Evolutionary conservation across 1,140 invertebrate species (phyloP).

Genomic region (Drosophila pachea): DNA sequence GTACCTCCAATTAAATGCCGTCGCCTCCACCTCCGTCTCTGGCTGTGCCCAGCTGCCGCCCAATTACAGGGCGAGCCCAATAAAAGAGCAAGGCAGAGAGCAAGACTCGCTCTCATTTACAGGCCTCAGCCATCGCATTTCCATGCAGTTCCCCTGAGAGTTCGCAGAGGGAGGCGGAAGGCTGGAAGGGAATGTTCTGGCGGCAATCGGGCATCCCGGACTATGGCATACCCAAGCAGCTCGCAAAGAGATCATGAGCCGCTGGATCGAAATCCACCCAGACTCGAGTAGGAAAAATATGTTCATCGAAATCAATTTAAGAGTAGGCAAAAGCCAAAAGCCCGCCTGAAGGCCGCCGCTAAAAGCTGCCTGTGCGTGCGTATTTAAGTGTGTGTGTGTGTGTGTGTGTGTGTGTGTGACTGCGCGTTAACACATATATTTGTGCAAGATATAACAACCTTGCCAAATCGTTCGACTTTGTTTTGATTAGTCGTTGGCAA

Average conservation of each 20-base stretch:
- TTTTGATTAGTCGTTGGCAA: slow-evolving; percentile 52
- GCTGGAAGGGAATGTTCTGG: too few relatives aligned
- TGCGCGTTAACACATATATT: slow-evolving; percentile 60
- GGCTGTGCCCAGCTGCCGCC: too few relatives aligned
- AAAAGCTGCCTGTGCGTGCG: neutral
- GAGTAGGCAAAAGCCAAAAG: slow-evolving; percentile 18
- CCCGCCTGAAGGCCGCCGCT: slow-evolving; percentile 18
- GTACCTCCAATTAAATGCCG: neutral
- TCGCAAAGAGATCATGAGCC: slow-evolving; percentile 5
- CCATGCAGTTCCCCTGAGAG: too few relatives aligned
- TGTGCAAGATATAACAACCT: slow-evolving; percentile 75
- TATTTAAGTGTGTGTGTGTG: neutral
- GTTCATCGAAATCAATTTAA: slow-evolving; percentile 36
- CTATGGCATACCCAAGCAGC: too few relatives aligned
- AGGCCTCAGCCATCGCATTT: too few relatives aligned
- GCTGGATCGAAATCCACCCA: neutral
- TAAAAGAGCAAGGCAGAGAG: too few relatives aligned
- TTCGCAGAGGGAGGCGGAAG: too few relatives aligned
- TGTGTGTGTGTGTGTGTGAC: neutral
- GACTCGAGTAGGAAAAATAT: slow-evolving; percentile 23
- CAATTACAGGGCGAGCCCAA: too few relatives aligned
- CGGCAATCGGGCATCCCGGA: too few relatives aligned
- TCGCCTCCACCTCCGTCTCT: too few relatives aligned
- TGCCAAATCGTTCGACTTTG: slow-evolving; percentile 69
- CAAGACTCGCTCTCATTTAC: too few relatives aligned